A percentile compares a stretch with the other conserved stretches of the same genome.
These are phyloP conservation scores for Lepus oiostolus DNA, from an alignment of 2,797 vertebrate species.

Conservation along the genomic window DNA sequence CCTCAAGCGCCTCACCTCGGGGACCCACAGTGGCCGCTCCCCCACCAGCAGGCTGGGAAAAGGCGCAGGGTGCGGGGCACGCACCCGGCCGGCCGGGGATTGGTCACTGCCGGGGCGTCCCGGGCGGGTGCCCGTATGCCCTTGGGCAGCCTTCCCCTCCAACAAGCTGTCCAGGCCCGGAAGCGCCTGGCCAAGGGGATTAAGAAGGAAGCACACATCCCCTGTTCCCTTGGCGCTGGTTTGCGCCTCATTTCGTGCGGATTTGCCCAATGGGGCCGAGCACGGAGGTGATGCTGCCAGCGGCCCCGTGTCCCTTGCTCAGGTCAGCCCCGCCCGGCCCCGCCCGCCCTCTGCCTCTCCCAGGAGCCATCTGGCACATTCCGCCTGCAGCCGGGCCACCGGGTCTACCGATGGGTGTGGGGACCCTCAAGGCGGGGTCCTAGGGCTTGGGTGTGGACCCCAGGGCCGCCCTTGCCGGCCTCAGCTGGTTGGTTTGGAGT, in stretches of 20 bases:
- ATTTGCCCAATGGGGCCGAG: slow-evolving; percentile 9
- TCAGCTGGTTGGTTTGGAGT: neutral
- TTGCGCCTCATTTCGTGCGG: neutral
- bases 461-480: no score
- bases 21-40: slow-evolving; percentile 56
- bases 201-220: slow-evolving; percentile 70
- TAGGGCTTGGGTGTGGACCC: neutral
- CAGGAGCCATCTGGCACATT: neutral
- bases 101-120: slow-evolving; percentile 73
- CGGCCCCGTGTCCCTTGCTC: accelerated
- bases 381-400: neutral
- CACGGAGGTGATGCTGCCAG: neutral
- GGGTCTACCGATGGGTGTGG: accelerated
- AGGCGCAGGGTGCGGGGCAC: slow-evolving; percentile 39
- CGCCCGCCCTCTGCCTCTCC: neutral
- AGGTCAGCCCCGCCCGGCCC: neutral
- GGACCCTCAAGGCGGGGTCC: accelerated
- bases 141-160: slow-evolving; percentile 74
- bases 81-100: slow-evolving; percentile 53
- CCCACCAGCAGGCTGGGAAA: slow-evolving; percentile 44
- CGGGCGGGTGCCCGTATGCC: slow-evolving; percentile 76
- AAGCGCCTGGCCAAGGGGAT: slow-evolving; percentile 80
- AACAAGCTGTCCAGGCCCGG: slow-evolving; percentile 73
- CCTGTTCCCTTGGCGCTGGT: neutral
- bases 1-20: neutral